Conservation (phyloP, 1,140 invertebrate genomes). For the Ostrea edulis region DNA sequence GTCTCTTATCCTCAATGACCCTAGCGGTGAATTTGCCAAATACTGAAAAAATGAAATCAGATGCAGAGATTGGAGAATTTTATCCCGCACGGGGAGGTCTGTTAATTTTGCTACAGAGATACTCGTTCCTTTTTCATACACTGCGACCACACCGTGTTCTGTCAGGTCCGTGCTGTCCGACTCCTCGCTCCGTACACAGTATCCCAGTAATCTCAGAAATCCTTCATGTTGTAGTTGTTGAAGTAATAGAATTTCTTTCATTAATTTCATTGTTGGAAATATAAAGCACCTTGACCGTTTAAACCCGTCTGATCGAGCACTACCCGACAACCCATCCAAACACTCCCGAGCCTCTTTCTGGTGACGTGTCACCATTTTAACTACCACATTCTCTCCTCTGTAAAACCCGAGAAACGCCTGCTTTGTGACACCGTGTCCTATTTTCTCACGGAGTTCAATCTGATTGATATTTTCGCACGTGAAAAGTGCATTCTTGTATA, state of each 20-base stretch:
- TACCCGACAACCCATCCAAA: conserved; percentile 64
- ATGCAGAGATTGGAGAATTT: conserved; percentile 65
- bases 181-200: conserved; percentile 76
- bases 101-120: conserved; percentile 69
- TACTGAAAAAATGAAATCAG: conserved; percentile 73
- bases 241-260: conserved; percentile 78
- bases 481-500: conserved; percentile 38
- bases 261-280: conserved; percentile 75
- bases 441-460: conserved; percentile 70
- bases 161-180: conserved; percentile 74
- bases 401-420: conserved; percentile 71
- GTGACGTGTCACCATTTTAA: conserved; percentile 77
- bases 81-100: conserved; percentile 65
- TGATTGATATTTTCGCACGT: conserved; percentile 73
- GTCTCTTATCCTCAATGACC: conserved; percentile 74
- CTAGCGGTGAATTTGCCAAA: conserved; percentile 74
- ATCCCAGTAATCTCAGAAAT: conserved; percentile 73
- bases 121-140: conserved; percentile 72
- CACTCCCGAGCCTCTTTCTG: conserved; percentile 72
- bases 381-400: conserved; percentile 66
- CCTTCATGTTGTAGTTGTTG: conserved; percentile 73
- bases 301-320: conserved; percentile 31
- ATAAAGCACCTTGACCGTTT: conserved; percentile 68
- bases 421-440: conserved; percentile 76
- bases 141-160: conserved; percentile 73